These are phyloP conservation scores for Ursus arctos DNA, from an alignment of 2,113 vertebrate species.

Conservation along the genomic window DNA sequence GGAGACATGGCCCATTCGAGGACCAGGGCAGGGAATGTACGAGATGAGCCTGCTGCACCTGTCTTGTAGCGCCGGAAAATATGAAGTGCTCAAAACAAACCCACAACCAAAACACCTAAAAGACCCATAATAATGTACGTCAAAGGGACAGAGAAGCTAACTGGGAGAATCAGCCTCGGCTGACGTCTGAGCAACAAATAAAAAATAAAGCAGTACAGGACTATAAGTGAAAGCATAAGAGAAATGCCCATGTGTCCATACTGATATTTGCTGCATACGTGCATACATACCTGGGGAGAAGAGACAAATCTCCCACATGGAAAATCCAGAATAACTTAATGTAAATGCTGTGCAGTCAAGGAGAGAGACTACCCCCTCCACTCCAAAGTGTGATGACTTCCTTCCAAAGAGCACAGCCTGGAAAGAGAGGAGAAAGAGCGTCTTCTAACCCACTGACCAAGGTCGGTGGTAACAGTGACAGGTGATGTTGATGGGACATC, in stretches of 20 bases:
- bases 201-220: not conserved
- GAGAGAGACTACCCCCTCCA: too few species aligned
- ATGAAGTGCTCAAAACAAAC: not conserved
- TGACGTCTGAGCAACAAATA: not conserved
- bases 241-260: too few species aligned
- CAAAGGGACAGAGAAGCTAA: not conserved
- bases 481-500: too few species aligned
- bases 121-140: not conserved
- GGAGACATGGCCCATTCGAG: not conserved
- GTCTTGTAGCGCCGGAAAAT: not conserved
- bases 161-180: not conserved
- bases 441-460: not conserved
- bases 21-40: not conserved
- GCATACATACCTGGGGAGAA: not conserved
- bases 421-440: not conserved
- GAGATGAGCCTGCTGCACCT: not conserved
- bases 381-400: not conserved
- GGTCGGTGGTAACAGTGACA: not conserved
- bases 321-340: not conserved
- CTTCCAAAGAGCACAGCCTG: not conserved
- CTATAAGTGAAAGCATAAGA: not conserved
- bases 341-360: not conserved
- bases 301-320: not conserved
- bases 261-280: not conserved
- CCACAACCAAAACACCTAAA: not conserved